phyloP scores from a whole-genome alignment of 1,140 invertebrate genomes.

The Platorchestia sp. region DNA sequence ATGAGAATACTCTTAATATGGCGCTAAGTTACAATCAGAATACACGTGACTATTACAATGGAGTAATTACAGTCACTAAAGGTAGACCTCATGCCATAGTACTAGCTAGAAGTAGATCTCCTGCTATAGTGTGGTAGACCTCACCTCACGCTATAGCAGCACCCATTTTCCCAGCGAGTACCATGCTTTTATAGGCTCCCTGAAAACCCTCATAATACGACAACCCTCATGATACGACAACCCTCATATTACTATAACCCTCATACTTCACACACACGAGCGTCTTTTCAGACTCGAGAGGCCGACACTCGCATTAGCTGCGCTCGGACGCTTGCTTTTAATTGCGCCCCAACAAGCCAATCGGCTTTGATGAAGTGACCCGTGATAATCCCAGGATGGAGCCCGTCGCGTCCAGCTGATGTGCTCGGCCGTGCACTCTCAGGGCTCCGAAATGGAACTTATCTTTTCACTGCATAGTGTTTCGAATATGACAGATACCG shows the following conservation, averaged over 20 bases:
- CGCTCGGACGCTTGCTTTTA: background rate
- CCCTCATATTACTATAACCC: background rate
- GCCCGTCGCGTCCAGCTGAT: no score
- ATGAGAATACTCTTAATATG: background rate
- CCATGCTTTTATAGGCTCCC: background rate
- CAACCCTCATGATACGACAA: background rate
- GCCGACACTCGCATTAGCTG: background rate
- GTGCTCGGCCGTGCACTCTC: background rate
- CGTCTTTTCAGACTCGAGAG: background rate
- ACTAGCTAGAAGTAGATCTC: background rate
- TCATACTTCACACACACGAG: background rate
- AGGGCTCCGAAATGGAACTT: background rate
- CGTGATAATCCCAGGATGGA: background rate
- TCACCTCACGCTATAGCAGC: background rate
- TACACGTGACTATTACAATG: background rate
- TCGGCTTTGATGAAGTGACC: background rate
- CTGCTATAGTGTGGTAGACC: background rate
- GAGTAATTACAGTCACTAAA: background rate
- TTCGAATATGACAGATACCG: no score
- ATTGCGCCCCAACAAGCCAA: background rate
- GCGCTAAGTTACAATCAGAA: background rate
- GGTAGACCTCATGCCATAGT: no score
- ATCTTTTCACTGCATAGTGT: no score
- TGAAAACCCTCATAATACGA: background rate
- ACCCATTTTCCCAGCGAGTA: no score